phyloP scores from a whole-genome alignment of 2,888 invertebrate genomes.

The Hydriomena furcata region DNA sequence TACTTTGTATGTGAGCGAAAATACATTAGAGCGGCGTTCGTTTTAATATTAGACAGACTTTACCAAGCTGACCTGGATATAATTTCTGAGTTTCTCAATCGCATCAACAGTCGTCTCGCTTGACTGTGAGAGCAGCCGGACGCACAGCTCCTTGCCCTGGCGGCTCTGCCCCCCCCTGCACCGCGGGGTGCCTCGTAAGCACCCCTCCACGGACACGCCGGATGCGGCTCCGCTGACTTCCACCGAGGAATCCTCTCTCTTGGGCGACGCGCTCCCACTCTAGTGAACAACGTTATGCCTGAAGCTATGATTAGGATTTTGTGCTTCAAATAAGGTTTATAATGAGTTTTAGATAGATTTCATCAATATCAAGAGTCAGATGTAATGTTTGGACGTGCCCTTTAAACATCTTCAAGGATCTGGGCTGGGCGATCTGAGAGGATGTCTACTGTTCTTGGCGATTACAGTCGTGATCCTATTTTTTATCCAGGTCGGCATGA shows the following conservation, averaged over 20 bases:
- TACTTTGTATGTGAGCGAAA: too few relatives aligned
- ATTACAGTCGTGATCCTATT: too few relatives aligned
- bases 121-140: conserved; percentile 52
- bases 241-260: conserved; percentile 35
- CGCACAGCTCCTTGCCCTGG: conserved; percentile 37
- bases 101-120: conserved; percentile 61
- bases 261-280: conserved; percentile 59
- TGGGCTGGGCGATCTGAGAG: too few relatives aligned
- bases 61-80: conserved; percentile 50
- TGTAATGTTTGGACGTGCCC: too few relatives aligned
- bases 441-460: too few relatives aligned
- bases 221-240: conserved; percentile 44
- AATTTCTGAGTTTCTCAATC: conserved; percentile 62
- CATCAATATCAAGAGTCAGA: too few relatives aligned
- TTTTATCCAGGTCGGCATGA: too few relatives aligned
- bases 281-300: conserved; percentile 63
- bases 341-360: too few relatives aligned
- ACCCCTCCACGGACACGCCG: conserved; percentile 18
- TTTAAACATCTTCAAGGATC: too few relatives aligned
- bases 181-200: conserved; percentile 24
- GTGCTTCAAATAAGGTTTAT: neutral
- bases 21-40: too few relatives aligned
- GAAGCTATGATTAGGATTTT: conserved; percentile 42
- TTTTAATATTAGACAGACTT: too few relatives aligned
- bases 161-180: conserved; percentile 14